Base-by-base conservation (phyloP, 2,888 invertebrate genomes). In the Hydroisotoma schaefferi region DNA sequence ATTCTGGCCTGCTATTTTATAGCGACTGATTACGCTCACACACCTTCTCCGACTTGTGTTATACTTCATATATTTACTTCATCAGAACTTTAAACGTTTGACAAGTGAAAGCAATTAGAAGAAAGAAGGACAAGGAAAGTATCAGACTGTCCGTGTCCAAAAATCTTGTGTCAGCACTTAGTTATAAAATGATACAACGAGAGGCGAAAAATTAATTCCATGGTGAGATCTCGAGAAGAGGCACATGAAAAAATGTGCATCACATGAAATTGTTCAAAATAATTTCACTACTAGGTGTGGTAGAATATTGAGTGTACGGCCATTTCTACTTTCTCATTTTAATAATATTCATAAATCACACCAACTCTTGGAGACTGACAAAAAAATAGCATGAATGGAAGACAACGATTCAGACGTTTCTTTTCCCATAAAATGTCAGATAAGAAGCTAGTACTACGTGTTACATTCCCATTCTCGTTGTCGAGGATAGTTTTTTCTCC, bases 311-410 rank as follows among this genome's bases (percentile, higher is more conserved):
- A 22, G 23, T 18, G 20, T 25, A 40, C 25, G 26, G 53, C 53
- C 43, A n/a, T n/a, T n/a, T n/a, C n/a, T 65, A 62, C 67, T 59
- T 62, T 61, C 47, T 60, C 70, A 67, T 67, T 68, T 67, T 67
- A 70, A n/a, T n/a, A n/a, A 70, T 70, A 70, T 70, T 70, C 70
- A 70, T 70, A 70, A 70, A 70, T 70, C 70, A 70, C 68, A 59
- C 54, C 61, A 63, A 58, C 56, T n/a, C 57, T 49, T 59, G 37
- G 57, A 38, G 46, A 59, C 60, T 63, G 54, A 58, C 52, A 53
- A 59, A 67, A 67, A 66, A 69, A 67, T 66, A 61, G 58, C 61
- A 70, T 65, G 63, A 59, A 63, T 60, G 64, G 40, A 57, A 53
- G 65, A 65, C 60, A 66, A 63, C 60, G 59, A 66, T 62, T 62